Conservation (phyloP, 1,140 invertebrate species). For the Pseudobourletiella spinata region DNA sequence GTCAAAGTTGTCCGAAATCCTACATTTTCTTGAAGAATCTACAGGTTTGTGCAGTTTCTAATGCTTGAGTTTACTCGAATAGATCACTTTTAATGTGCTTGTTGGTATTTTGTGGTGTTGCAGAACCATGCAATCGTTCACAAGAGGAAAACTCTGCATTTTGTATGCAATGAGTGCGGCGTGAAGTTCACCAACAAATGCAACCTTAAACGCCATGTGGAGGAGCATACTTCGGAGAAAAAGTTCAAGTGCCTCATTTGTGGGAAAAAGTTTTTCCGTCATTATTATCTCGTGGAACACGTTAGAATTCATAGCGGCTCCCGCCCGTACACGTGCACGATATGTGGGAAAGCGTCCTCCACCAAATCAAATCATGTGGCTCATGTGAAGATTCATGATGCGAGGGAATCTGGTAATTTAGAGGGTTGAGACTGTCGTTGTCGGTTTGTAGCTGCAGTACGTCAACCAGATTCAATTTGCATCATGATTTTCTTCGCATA, state of each 20-base stretch:
- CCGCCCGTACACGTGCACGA: conserved; percentile 72
- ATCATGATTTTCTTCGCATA: neutral
- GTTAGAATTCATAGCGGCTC: conserved; percentile 71
- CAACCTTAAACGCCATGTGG: conserved; percentile 79
- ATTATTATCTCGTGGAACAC: conserved; percentile 79
- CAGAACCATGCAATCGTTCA: conserved; percentile 32
- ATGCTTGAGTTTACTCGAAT: too few species aligned
- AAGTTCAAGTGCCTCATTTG: conserved; percentile 79
- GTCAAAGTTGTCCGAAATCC: conserved; percentile 64
- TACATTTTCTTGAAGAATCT: conserved; percentile 51
- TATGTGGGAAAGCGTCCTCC: conserved; percentile 69
- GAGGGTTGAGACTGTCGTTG: conserved; percentile 68
- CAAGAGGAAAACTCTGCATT: conserved; percentile 40
- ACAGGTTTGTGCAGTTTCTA: too few species aligned
- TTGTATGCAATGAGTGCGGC: conserved; percentile 86
- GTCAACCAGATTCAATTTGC: neutral
- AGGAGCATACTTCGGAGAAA: conserved; percentile 82
- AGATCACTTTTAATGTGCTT: too few species aligned
- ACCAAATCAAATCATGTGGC: conserved; percentile 83
- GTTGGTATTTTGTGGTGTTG: conserved; percentile 15
- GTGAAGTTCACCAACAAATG: conserved; percentile 71
- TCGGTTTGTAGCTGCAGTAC: neutral
- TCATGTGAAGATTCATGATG: conserved; percentile 77
- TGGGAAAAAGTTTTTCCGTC: conserved; percentile 72
- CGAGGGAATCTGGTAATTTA: conserved; percentile 69